phyloP scores from a whole-genome alignment of 2,113 vertebrate species.

The Rhegmatorhina hoffmannsi region DNA sequence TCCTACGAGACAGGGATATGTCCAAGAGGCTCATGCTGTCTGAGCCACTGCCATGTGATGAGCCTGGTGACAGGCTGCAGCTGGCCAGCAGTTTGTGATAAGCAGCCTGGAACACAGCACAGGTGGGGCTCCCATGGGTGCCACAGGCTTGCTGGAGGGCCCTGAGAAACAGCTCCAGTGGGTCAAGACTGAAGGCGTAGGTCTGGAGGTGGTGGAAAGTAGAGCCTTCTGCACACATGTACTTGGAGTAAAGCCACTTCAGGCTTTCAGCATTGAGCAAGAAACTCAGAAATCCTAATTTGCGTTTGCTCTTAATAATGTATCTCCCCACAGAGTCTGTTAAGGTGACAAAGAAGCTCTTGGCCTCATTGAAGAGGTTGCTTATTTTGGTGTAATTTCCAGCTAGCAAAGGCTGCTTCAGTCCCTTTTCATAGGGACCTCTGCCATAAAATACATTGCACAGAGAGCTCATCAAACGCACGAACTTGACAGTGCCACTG shows the following conservation, averaged over 20 bases:
- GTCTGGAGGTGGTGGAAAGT: slow-evolving; percentile 5
- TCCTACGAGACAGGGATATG: neutral
- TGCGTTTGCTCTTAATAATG: slow-evolving; percentile 61
- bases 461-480: slow-evolving; percentile 55
- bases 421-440: slow-evolving; percentile 16
- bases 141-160: slow-evolving; percentile 19
- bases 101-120: slow-evolving; percentile 43
- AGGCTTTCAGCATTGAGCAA: slow-evolving; percentile 70
- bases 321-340: slow-evolving; percentile 39
- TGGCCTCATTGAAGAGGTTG: slow-evolving; percentile 55
- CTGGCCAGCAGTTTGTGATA: slow-evolving; percentile 49
- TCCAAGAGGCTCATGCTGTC: neutral
- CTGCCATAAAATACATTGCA: slow-evolving; percentile 32
- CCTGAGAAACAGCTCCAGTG: slow-evolving; percentile 58
- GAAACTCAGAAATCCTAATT: slow-evolving; percentile 67
- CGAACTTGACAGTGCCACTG: slow-evolving; percentile 41
- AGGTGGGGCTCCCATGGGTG: slow-evolving; percentile 40
- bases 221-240: neutral
- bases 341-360: slow-evolving; percentile 52
- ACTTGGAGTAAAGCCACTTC: slow-evolving; percentile 64
- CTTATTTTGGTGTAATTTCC: slow-evolving; percentile 49
- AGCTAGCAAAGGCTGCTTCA: neutral
- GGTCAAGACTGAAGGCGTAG: slow-evolving; percentile 51
- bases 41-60: neutral
- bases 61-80: neutral